Evolutionary conservation across 2,113 vertebrate species (phyloP).

Genomic region (Hippocampus barbouri): DNA sequence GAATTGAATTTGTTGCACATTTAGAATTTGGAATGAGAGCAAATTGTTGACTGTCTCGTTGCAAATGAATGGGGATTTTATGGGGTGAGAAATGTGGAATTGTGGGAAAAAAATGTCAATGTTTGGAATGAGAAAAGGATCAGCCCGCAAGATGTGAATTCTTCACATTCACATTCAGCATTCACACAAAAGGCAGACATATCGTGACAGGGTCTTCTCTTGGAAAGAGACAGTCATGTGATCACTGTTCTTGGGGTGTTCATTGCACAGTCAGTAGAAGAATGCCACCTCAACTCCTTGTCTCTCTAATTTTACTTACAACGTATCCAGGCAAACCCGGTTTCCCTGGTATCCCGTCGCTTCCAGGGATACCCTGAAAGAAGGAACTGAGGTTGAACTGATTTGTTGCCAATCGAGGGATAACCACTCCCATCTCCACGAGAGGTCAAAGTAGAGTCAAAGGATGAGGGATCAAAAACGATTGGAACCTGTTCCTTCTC

Average conservation of each 20-base stretch:
- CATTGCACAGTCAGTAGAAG: slow-evolving; percentile 20
- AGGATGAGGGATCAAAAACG: slow-evolving; percentile 29
- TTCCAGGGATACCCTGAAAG: slow-evolving; percentile 89
- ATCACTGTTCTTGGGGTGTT: slow-evolving; percentile 8
- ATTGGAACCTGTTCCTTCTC: slow-evolving; percentile 31
- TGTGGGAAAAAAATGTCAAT: too few species aligned
- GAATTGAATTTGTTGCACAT: too few species aligned
- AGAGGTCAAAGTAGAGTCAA: slow-evolving; percentile 46
- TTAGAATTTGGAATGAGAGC: too few species aligned
- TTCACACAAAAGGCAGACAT: background rate
- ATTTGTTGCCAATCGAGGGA: slow-evolving; percentile 53
- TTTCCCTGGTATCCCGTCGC: slow-evolving; percentile 86
- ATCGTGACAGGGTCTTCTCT: background rate
- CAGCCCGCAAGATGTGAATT: too few species aligned
- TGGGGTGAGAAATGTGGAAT: too few species aligned
- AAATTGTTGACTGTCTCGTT: too few species aligned
- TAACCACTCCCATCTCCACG: slow-evolving; percentile 67
- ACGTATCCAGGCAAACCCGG: slow-evolving; percentile 78
- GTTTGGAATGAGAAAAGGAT: too few species aligned
- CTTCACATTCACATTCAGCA: too few species aligned
- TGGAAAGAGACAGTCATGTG: background rate
- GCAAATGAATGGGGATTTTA: too few species aligned
- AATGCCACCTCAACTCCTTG: slow-evolving; percentile 36
- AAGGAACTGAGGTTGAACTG: slow-evolving; percentile 76
- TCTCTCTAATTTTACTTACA: slow-evolving; percentile 78